Evolutionary conservation across 2,888 invertebrate genomes (phyloP).

Genomic region (Cryptophagus acutangulus): DNA sequence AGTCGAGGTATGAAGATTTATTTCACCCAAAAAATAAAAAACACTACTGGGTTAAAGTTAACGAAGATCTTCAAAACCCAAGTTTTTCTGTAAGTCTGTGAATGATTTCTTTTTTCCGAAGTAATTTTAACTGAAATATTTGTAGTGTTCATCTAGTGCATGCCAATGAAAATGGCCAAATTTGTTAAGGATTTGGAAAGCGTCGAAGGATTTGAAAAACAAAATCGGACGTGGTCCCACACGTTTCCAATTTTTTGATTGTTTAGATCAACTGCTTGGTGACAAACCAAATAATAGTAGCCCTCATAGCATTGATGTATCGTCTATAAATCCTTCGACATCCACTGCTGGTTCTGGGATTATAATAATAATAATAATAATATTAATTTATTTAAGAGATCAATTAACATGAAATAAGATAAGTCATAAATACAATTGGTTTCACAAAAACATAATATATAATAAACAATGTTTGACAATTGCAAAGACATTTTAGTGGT

Average conservation of each 20-base stretch:
- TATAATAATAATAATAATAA: no score
- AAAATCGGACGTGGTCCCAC: slow-evolving; percentile 15
- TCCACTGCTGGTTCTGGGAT: no score
- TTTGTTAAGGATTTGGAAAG: slow-evolving; percentile 10
- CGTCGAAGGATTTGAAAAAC: slow-evolving; percentile 10
- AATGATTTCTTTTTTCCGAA: neutral
- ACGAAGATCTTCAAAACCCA: neutral
- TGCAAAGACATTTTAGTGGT: no score
- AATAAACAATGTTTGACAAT: no score
- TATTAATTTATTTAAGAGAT: no score
- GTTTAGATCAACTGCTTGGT: slow-evolving; percentile 13
- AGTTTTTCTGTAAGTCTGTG: neutral
- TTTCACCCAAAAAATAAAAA: slow-evolving; percentile 2
- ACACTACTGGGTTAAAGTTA: neutral
- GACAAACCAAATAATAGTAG: slow-evolving; percentile 13
- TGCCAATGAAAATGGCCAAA: slow-evolving; percentile 10
- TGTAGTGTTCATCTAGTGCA: neutral
- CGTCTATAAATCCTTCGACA: neutral
- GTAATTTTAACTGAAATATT: neutral
- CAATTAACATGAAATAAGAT: no score
- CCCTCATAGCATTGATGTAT: slow-evolving; percentile 16
- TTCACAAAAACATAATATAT: no score
- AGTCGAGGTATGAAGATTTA: neutral
- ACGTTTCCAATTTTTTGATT: slow-evolving; percentile 13
- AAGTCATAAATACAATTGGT: no score